Percentiles rank a stretch among this genome's conserved stretches.
Evolutionary conservation across 2,113 vertebrate species (phyloP).

Genomic region (Syrrhaptes paradoxus): DNA sequence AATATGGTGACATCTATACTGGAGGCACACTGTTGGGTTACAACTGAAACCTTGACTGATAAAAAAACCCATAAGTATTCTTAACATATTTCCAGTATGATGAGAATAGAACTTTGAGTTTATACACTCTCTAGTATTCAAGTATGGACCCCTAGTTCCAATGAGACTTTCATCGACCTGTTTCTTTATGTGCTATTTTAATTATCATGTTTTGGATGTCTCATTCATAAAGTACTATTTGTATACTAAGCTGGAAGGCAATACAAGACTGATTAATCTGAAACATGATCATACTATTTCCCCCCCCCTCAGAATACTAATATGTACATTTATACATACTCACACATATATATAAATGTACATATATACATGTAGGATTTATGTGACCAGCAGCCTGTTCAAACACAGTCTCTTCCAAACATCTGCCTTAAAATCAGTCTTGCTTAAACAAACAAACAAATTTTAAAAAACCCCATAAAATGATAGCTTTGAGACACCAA

Average conservation of each 20-base stretch:
- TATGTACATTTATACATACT: background rate
- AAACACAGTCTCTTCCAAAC: background rate
- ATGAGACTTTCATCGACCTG: background rate
- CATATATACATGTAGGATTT: accelerated
- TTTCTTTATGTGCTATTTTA: background rate
- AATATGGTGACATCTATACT: accelerated
- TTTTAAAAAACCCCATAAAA: background rate
- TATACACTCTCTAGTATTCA: background rate
- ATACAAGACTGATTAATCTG: background rate
- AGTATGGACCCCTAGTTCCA: background rate
- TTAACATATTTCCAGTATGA: background rate
- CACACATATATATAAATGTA: background rate
- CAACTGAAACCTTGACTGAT: background rate
- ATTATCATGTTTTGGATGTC: background rate
- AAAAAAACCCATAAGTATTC: background rate
- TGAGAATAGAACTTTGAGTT: background rate
- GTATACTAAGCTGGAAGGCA: background rate
- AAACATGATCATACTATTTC: background rate
- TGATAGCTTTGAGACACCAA: accelerated
- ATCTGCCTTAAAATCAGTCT: background rate
- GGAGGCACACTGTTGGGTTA: background rate
- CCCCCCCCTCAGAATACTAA: background rate
- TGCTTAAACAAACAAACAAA: background rate
- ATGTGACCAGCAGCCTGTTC: background rate
- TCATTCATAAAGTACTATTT: background rate